phyloP scores from a whole-genome alignment of 2,113 vertebrate genomes.

The Meles meles region DNA sequence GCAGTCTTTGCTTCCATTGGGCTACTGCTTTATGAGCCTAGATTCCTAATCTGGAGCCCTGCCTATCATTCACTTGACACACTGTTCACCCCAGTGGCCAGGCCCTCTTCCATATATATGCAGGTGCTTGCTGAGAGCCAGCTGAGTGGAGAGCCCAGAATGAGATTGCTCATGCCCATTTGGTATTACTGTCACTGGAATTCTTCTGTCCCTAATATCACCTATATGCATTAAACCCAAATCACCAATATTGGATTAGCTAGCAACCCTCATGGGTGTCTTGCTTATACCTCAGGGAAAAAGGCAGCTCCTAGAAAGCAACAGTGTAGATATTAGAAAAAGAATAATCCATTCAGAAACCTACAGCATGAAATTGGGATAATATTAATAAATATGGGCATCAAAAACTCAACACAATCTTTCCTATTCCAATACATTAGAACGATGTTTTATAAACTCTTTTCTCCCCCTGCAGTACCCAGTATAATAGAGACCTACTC shows the following conservation, averaged over 20 bases:
- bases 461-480: not conserved
- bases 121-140: not conserved
- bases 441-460: not conserved
- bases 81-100: not conserved
- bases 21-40: not conserved
- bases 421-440: not conserved
- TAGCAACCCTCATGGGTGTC: not conserved
- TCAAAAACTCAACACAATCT: not conserved
- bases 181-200: not conserved
- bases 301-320: not conserved
- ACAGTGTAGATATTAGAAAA: not conserved
- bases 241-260: not conserved
- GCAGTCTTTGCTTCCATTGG: not conserved
- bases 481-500: not conserved
- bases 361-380: not conserved
- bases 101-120: not conserved
- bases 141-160: not conserved
- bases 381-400: not conserved
- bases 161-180: not conserved
- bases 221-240: not conserved
- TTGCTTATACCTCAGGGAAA: not conserved
- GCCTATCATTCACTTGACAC: not conserved
- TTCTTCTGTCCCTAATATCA: not conserved
- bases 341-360: not conserved
- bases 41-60: not conserved